Evolutionary conservation across 2,113 vertebrate species (phyloP).

Genomic region (Ursus arctos): DNA sequence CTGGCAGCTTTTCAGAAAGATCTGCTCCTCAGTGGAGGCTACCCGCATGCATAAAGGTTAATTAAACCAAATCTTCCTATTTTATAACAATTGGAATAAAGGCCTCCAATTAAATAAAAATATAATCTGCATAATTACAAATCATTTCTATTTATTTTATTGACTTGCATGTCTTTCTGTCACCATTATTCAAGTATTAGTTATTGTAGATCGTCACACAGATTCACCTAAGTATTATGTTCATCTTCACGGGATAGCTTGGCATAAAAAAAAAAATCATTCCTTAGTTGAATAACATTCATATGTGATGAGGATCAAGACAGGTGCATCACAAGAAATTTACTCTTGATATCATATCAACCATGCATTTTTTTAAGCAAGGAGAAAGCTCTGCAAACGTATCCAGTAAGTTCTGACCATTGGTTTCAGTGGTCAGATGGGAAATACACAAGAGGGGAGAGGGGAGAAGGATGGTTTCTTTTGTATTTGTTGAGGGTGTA

Average conservation of each 20-base stretch:
- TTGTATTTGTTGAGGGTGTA: background rate
- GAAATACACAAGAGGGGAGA: fast-evolving
- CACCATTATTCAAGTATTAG: background rate
- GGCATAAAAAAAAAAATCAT: background rate
- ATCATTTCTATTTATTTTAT: background rate
- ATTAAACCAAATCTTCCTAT: constrained; percentile 27
- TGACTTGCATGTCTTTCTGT: background rate
- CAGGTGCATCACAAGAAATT: background rate
- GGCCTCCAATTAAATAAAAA: background rate
- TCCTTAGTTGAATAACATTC: background rate
- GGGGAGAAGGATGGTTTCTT: background rate
- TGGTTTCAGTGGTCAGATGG: background rate
- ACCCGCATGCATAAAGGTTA: background rate
- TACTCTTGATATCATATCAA: background rate
- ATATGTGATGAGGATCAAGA: background rate
- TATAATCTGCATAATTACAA: constrained; percentile 2
- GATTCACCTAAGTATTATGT: background rate
- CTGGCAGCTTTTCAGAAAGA: background rate
- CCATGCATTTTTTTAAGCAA: background rate
- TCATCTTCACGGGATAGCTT: background rate
- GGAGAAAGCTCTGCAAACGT: background rate
- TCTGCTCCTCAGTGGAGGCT: background rate
- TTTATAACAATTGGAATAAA: constrained; percentile 2
- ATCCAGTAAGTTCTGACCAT: background rate
- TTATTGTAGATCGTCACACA: background rate